Percentiles rank a stretch among this genome's conserved stretches.
These are phyloP conservation scores for Hydrolagus colliei DNA, from an alignment of 2,797 vertebrate species.

Conservation along the genomic window DNA sequence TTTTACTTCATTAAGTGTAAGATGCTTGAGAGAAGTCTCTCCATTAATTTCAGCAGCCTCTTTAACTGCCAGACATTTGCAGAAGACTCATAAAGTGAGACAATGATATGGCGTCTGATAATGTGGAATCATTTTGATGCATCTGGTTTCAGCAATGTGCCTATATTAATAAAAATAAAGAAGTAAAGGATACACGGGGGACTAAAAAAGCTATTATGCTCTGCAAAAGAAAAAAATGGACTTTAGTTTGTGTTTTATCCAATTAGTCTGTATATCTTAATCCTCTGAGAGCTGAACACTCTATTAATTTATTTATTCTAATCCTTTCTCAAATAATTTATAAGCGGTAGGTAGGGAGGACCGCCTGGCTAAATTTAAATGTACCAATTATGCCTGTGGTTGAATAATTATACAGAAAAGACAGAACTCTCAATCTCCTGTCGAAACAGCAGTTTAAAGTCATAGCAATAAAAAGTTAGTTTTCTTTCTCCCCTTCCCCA, in stretches of 20 bases:
- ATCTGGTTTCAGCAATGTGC: background rate
- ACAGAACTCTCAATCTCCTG: conserved; percentile 18
- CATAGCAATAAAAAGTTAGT: too few relatives aligned
- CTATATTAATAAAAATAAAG: conserved; percentile 8
- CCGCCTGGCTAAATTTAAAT: conserved; percentile 19
- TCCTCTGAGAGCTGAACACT: conserved; percentile 14
- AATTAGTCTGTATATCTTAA: conserved; percentile 25
- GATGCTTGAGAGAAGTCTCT: background rate
- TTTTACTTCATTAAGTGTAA: conserved; percentile 20
- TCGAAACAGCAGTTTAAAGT: background rate
- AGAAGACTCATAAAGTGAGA: background rate
- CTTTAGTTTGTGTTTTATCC: conserved; percentile 15
- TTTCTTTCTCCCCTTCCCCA: too few relatives aligned
- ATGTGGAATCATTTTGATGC: background rate
- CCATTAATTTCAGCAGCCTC: background rate
- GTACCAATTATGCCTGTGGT: conserved; percentile 26
- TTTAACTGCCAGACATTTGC: background rate
- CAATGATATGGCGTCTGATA: background rate
- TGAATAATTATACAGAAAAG: conserved; percentile 16
- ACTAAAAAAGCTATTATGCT: background rate
- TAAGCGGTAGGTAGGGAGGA: conserved; percentile 18
- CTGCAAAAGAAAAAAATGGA: conserved; percentile 20
- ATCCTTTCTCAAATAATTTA: conserved; percentile 28
- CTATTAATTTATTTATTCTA: conserved; percentile 20
- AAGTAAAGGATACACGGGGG: background rate